These are phyloP conservation scores for Dicaeum eximium DNA, from an alignment of 2,113 vertebrate species.

Conservation along the genomic window DNA sequence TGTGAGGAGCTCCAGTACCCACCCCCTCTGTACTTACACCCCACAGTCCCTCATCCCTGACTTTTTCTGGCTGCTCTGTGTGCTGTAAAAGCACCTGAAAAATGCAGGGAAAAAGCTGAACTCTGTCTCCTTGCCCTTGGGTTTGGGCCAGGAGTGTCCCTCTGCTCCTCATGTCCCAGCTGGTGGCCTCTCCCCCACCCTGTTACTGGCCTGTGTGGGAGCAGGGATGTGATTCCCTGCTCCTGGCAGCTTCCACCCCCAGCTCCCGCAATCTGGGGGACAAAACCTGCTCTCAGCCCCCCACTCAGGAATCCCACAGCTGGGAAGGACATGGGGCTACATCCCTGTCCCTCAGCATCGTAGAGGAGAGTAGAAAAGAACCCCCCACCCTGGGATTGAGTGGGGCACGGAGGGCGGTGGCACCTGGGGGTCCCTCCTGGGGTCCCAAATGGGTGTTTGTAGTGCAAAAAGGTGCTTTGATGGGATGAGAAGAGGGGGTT, in stretches of 20 bases:
- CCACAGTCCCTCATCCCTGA: neutral
- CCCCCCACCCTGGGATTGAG: rapidly evolving
- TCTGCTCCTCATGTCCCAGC: neutral
- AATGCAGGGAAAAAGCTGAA: neutral
- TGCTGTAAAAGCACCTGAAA: neutral
- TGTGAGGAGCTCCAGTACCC: neutral
- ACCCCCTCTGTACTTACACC: neutral
- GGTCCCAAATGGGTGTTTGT: neutral
- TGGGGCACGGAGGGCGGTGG: rapidly evolving
- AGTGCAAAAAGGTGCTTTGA: neutral
- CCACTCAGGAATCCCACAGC: neutral
- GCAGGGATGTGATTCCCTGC: neutral
- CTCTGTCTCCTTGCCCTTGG: rapidly evolving
- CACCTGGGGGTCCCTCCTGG: neutral
- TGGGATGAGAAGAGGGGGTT: neutral
- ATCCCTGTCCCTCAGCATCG: rapidly evolving
- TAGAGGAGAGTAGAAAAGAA: neutral
- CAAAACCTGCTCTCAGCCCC: neutral
- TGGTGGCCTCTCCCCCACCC: neutral
- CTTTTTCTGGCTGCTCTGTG: neutral
- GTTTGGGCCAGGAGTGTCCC: rapidly evolving
- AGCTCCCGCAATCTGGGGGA: rapidly evolving
- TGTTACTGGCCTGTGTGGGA: rapidly evolving
- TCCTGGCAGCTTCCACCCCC: rapidly evolving
- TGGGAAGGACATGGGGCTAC: rapidly evolving